Base-by-base conservation (phyloP, 2,113 vertebrate species). In the Enhydra lutris region DNA sequence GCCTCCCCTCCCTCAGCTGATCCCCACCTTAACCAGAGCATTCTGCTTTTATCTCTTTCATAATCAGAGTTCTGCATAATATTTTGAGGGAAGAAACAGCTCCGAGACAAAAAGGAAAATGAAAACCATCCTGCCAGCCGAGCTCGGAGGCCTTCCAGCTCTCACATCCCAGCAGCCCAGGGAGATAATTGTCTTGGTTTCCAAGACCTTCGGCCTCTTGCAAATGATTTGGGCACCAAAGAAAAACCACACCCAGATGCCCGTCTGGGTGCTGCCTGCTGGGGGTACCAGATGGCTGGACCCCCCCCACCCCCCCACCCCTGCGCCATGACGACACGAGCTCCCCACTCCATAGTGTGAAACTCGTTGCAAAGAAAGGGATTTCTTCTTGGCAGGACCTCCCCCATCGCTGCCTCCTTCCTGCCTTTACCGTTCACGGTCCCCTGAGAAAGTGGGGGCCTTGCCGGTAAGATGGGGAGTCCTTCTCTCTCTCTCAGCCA, bases 101-200 rank as follows among this genome's bases (percentile, higher is more conserved):
- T 97, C 57, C 50, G 80, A 97, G 88, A 63, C 74, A 73, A 59
- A 34, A 78, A 63, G 83, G 97, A 86, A 97, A 97, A 97, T 96
- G 95, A 82, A 96, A 98, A 96, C 92, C 97, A 90, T 67, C 24
- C 95, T 29, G 50, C 42, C 0, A 4, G 15, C 85, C 69, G 74
- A 83, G 73, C 89, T 88, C 57, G 0, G 52, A 80, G 92, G 67
- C 6, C 83, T 87, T 83, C 73, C 67, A 63, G 82, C 67, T 14
- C 36, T 52, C 80, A 12, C 4, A 26, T 10, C 71, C 86, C 17
- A 20, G 42, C 69, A 45, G 95, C 42, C 18, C 0, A 45, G 92
- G 69, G 74, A 92, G 92, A 76, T 65, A 59, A 97, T 89, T 78
- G 47, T 95, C 93, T 91, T 36, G 21, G 34, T 79, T 95, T 93